A percentile compares a stretch with the other conserved stretches of the same genome.
These are phyloP conservation scores for Xestia xanthographa DNA, from an alignment of 2,888 invertebrate genomes.

Conservation along the genomic window DNA sequence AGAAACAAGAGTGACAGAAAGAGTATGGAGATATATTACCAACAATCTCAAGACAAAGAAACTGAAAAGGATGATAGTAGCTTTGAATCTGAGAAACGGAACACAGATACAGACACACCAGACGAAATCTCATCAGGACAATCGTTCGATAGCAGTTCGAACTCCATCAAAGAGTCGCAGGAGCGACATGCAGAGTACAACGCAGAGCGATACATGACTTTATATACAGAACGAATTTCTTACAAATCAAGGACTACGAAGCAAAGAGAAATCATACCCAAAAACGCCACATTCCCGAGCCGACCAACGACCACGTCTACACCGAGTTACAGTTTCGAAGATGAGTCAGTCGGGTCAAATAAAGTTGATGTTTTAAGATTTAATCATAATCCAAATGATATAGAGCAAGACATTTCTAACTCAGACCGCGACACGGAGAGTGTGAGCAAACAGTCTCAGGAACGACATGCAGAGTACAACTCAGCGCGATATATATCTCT, in stretches of 20 bases:
- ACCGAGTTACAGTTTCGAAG: background rate
- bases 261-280: slow-evolving; percentile 1
- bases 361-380: background rate
- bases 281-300: background rate
- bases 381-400: background rate
- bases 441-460: slow-evolving; percentile 4
- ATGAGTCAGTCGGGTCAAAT: background rate
- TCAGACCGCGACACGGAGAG: background rate
- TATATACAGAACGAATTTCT: slow-evolving; percentile 26
- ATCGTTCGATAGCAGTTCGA: slow-evolving; percentile 22
- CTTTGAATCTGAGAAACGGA: background rate
- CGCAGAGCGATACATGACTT: slow-evolving; percentile 12
- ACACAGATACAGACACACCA: background rate
- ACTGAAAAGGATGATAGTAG: background rate
- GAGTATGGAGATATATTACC: background rate
- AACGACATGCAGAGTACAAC: background rate
- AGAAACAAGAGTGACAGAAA: background rate
- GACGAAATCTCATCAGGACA: background rate
- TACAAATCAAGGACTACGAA: background rate
- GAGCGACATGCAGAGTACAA: slow-evolving; percentile 12
- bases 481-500: slow-evolving; percentile 14
- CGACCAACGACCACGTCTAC: background rate
- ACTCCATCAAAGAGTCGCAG: slow-evolving; percentile 24
- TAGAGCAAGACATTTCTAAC: background rate
- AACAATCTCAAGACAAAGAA: background rate